phyloP scores from a whole-genome alignment of 2,113 vertebrate genomes.

The Eptesicus fuscus region DNA sequence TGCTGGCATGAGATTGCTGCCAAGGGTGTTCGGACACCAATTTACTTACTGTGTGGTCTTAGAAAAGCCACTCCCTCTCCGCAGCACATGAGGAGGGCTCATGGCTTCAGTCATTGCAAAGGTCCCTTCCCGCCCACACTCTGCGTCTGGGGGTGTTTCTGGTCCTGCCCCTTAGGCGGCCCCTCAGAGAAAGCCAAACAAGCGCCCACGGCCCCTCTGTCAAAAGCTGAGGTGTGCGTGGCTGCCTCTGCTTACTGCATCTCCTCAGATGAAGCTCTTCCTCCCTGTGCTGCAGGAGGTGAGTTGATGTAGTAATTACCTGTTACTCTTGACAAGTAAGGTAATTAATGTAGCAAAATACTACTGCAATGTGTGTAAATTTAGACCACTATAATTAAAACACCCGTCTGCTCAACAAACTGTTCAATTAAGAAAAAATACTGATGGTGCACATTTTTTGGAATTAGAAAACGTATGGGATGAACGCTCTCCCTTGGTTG shows the following conservation, averaged over 20 bases:
- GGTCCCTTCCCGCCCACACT: neutral
- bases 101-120: neutral
- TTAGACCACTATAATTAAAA: slow-evolving; percentile 80
- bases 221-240: slow-evolving; percentile 42
- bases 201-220: neutral
- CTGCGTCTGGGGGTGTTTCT: neutral
- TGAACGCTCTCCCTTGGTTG: slow-evolving; percentile 55
- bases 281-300: slow-evolving; percentile 74
- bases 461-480: slow-evolving; percentile 64
- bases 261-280: slow-evolving; percentile 73
- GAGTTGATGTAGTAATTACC: slow-evolving; percentile 85
- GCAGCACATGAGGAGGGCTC: neutral
- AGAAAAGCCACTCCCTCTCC: neutral
- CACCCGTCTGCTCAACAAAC: slow-evolving; percentile 78
- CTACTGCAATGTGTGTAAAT: slow-evolving; percentile 79
- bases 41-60: neutral
- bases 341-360: slow-evolving; percentile 86
- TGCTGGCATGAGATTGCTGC: neutral
- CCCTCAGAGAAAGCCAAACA: neutral
- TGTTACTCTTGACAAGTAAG: slow-evolving; percentile 83
- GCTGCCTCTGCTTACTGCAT: slow-evolving; percentile 55
- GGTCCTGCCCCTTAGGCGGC: neutral
- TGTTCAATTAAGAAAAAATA: slow-evolving; percentile 77
- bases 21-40: neutral
- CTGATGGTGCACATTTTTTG: slow-evolving; percentile 73